Conservation (phyloP, 2,888 invertebrate species). For the Drosophila recens region DNA sequence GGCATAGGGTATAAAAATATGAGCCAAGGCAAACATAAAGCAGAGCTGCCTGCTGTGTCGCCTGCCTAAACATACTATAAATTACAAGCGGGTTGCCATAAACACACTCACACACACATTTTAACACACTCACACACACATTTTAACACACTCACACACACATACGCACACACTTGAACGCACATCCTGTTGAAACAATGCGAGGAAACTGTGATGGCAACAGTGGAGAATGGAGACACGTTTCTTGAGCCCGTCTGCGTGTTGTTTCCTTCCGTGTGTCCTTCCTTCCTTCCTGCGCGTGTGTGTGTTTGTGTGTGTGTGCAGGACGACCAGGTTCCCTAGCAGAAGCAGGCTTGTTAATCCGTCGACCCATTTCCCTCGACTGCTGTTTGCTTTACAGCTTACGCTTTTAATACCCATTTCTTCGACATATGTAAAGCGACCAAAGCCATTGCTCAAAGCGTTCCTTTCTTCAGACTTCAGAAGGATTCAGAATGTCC, state of each 20-base stretch:
- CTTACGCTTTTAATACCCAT: conserved; percentile 61
- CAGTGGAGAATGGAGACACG: conserved; percentile 64
- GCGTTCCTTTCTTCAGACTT: conserved; percentile 45
- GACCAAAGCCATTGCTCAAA: conserved; percentile 52
- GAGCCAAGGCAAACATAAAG: conserved; percentile 63
- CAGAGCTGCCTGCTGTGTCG: conserved; percentile 49
- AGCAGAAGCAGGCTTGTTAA: conserved; percentile 40
- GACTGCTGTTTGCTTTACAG: conserved; percentile 55
- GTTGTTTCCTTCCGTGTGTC: conserved; percentile 64
- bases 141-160: conserved; percentile 1
- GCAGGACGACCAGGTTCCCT: conserved; percentile 23
- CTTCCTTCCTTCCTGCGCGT: conserved; percentile 49
- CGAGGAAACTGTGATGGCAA: conserved; percentile 36
- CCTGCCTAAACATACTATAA: conserved; percentile 58
- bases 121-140: conserved; percentile 25
- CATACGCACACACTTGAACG: conserved; percentile 41
- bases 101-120: conserved; percentile 35
- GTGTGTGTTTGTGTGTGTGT: background rate
- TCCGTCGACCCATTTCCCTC: conserved; percentile 19
- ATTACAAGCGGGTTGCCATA: conserved; percentile 62
- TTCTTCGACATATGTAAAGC: conserved; percentile 57
- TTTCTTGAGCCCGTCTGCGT: conserved; percentile 64
- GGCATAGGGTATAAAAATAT: conserved; percentile 50
- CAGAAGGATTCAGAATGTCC: conserved; percentile 35
- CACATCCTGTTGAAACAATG: conserved; percentile 69